A percentile compares a stretch with the other conserved stretches of the same genome.
phyloP scores from a whole-genome alignment of 2,797 vertebrate genomes.

The Sternotherus odoratus region DNA sequence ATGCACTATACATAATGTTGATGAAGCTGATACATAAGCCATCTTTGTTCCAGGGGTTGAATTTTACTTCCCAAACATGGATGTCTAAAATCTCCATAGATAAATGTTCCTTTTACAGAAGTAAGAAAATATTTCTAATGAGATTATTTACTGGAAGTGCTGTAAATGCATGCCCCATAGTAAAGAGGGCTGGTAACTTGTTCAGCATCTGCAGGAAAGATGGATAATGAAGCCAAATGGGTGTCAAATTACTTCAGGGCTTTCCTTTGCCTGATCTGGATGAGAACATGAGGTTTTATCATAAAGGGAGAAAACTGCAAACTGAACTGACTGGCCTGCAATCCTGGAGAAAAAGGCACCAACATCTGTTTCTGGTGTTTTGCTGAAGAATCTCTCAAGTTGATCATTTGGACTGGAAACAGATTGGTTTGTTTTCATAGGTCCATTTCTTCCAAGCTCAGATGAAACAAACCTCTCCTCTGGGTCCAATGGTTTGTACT shows the following conservation, averaged over 20 bases:
- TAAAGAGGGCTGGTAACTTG: slow-evolving; percentile 45
- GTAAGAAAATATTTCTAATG: slow-evolving; percentile 59
- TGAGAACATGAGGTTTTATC: slow-evolving; percentile 71
- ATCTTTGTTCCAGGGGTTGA: slow-evolving; percentile 55
- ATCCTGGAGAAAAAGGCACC: slow-evolving; percentile 60
- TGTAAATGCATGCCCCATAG: slow-evolving; percentile 49
- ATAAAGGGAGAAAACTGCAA: slow-evolving; percentile 69
- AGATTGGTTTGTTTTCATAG: slow-evolving; percentile 80
- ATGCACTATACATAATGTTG: slow-evolving; percentile 7
- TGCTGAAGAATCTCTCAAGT: slow-evolving; percentile 76
- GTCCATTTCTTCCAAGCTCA: slow-evolving; percentile 72
- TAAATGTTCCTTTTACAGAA: slow-evolving; percentile 46
- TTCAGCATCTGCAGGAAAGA: slow-evolving; percentile 62
- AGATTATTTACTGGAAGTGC: slow-evolving; percentile 66
- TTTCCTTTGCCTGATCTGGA: slow-evolving; percentile 58
- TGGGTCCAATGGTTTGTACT: slow-evolving; percentile 74
- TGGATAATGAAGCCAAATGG: slow-evolving; percentile 38
- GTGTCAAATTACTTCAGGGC: slow-evolving; percentile 54
- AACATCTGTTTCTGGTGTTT: slow-evolving; percentile 81
- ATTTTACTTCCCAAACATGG: slow-evolving; percentile 27
- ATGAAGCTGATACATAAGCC: slow-evolving; percentile 33
- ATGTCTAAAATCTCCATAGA: slow-evolving; percentile 46
- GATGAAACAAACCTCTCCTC: slow-evolving; percentile 80
- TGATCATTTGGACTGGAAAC: slow-evolving; percentile 77
- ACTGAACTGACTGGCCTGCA: slow-evolving; percentile 59